Conservation (phyloP, 2,888 invertebrate species). For the Sepiola atlantica region DNA sequence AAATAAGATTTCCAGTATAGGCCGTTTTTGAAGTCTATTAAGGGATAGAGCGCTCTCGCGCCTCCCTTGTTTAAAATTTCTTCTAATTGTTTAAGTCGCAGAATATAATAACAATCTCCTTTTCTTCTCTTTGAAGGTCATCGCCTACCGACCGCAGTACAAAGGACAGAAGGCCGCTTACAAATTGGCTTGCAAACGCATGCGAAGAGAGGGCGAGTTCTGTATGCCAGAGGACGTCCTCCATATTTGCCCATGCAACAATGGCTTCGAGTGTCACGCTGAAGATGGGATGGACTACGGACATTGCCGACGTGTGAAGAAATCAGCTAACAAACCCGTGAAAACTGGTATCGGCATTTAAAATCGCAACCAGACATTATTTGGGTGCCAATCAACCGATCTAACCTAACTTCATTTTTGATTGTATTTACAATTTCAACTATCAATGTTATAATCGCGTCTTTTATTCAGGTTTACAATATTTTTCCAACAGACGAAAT, state of each 20-base stretch:
- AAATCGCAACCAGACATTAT: neutral
- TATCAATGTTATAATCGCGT: neutral
- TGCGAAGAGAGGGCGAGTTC: constrained; percentile 44
- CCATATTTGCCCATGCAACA: constrained; percentile 43
- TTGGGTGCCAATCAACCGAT: neutral
- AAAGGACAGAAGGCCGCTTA: constrained; percentile 45
- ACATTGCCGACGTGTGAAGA: constrained; percentile 39
- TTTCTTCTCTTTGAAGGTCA: constrained; percentile 21
- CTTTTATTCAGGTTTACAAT: neutral
- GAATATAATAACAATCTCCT: neutral
- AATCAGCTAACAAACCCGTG: neutral
- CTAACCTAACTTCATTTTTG: neutral
- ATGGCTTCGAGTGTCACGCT: constrained; percentile 37
- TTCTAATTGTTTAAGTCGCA: too few relatives aligned
- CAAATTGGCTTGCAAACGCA: constrained; percentile 39
- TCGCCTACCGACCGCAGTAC: constrained; percentile 43
- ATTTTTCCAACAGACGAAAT: neutral
- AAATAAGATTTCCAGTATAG: too few relatives aligned
- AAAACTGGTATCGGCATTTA: neutral
- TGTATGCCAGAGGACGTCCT: constrained; percentile 43
- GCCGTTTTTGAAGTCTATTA: too few relatives aligned
- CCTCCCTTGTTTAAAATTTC: too few relatives aligned
- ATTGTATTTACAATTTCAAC: neutral
- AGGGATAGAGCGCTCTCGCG: too few relatives aligned
- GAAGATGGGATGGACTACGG: constrained; percentile 40